Percentiles rank a stretch among this genome's conserved stretches.
phyloP scores from a whole-genome alignment of 2,797 vertebrate species.

The Acipenser transmontanus region DNA sequence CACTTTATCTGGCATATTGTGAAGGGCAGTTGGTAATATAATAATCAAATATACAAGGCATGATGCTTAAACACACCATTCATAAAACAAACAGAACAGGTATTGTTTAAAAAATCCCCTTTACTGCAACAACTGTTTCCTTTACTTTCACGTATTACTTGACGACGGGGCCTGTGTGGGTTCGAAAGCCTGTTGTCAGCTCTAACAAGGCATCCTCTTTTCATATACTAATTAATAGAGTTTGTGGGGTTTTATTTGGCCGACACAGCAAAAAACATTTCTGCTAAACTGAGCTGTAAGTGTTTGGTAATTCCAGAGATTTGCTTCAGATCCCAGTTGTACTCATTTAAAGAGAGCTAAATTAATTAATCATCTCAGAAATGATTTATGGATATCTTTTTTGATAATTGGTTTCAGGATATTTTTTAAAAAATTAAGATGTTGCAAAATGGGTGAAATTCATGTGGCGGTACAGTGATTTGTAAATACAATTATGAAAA shows the following conservation, averaged over 20 bases:
- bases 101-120: no score
- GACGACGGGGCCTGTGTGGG: no score
- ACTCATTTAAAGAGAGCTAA: constrained; percentile 1
- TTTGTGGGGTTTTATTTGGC: background rate
- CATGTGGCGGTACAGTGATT: no score
- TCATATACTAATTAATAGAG: background rate
- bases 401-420: constrained; percentile 1
- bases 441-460: no score
- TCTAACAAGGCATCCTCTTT: background rate
- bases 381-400: constrained; percentile 4
- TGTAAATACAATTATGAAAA: no score
- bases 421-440: background rate
- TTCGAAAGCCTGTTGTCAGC: background rate
- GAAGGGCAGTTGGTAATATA: no score
- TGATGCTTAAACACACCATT: no score
- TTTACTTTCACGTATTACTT: no score
- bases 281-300: background rate
- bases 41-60: no score
- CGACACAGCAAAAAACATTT: background rate
- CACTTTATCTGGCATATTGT: no score
- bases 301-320: constrained; percentile 1
- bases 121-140: no score
- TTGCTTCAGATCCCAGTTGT: constrained; percentile 2
- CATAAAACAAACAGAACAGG: no score
- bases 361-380: constrained; percentile 3